These are phyloP conservation scores for Dicaeum eximium DNA, from an alignment of 2,113 vertebrate species.

Conservation along the genomic window DNA sequence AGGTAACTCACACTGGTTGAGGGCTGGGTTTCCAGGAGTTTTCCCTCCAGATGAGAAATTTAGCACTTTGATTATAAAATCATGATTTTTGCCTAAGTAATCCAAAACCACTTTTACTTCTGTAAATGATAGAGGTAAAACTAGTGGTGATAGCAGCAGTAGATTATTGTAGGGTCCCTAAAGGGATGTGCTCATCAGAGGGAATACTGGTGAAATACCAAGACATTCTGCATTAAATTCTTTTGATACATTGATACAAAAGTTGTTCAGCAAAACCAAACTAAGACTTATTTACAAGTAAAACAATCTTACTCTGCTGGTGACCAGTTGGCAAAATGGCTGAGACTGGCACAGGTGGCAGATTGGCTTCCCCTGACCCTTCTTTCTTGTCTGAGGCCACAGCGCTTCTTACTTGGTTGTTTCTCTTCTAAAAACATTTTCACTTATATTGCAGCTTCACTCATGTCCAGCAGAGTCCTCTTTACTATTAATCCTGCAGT, in stretches of 20 bases:
- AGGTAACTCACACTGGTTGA: neutral
- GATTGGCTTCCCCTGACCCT: neutral
- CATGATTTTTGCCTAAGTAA: neutral
- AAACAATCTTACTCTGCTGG: neutral
- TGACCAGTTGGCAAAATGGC: neutral
- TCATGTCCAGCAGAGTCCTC: neutral
- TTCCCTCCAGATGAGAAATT: neutral
- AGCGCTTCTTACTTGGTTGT: neutral
- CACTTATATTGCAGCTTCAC: neutral
- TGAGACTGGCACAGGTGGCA: neutral
- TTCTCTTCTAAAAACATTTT: neutral
- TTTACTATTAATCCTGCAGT: neutral
- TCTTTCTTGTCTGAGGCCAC: neutral
- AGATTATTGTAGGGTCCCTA: neutral
- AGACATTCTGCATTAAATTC: neutral
- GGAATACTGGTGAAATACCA: neutral
- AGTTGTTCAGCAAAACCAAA: neutral
- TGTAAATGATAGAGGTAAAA: neutral
- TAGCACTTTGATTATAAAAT: neutral
- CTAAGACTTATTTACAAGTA: neutral
- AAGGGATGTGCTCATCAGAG: neutral
- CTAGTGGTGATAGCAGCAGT: neutral
- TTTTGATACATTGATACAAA: neutral
- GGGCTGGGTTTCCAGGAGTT: accelerated
- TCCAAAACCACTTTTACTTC: neutral